Conservation (phyloP, 2,797 vertebrate genomes). For the Glyptemys insculpta region DNA sequence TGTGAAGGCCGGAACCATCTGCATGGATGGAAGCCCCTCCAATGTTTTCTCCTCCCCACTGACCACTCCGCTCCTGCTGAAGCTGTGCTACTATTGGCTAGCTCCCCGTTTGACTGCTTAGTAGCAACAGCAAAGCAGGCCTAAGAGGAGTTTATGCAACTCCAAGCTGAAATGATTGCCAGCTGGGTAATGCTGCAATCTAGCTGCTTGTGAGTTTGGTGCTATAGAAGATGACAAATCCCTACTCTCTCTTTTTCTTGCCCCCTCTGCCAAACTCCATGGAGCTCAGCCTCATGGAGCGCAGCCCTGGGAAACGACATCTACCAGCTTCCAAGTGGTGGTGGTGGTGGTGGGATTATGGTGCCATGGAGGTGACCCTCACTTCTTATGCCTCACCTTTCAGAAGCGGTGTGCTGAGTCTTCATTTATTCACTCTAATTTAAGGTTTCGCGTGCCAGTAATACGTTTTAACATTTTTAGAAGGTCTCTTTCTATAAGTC, state of each 20-base stretch:
- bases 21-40: not conserved
- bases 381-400: not conserved
- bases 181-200: not conserved
- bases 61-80: not conserved
- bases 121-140: not conserved
- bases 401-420: too few species aligned
- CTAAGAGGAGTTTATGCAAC: not conserved
- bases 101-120: not conserved
- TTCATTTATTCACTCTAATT: too few species aligned
- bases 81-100: not conserved
- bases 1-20: not conserved
- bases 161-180: not conserved
- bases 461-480: too few species aligned
- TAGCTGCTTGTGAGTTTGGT: not conserved
- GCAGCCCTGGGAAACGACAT: not conserved
- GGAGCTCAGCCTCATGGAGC: not conserved
- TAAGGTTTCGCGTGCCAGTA: too few species aligned
- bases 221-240: not conserved
- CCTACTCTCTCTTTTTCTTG: not conserved
- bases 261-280: not conserved
- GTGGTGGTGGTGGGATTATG: not conserved
- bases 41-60: not conserved
- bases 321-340: not conserved
- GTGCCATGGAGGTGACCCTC: not conserved
- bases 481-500: too few species aligned